Percentiles rank a stretch among this genome's conserved stretches.
phyloP scores from a whole-genome alignment of 2,797 vertebrate genomes.

The Sebastes reedi region DNA sequence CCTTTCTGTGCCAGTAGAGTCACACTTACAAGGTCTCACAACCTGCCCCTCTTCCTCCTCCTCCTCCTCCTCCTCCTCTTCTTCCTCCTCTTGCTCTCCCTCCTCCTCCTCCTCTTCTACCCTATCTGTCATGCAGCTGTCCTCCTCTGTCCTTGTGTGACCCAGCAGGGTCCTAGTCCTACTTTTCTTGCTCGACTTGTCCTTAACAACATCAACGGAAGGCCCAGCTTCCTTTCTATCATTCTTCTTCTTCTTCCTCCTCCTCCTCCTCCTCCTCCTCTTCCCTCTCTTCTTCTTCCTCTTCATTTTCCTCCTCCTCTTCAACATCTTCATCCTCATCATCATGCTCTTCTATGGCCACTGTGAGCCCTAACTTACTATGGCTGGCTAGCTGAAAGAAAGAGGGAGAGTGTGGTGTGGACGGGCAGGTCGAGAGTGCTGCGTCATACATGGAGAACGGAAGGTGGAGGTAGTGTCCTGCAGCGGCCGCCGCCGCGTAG shows the following conservation, averaged over 20 bases:
- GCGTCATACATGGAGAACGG: slow-evolving; percentile 88
- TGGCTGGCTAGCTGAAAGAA: slow-evolving; percentile 72
- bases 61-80: slow-evolving; percentile 43
- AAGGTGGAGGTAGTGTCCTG: slow-evolving; percentile 90
- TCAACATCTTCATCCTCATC: slow-evolving; percentile 64
- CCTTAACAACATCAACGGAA: slow-evolving; percentile 30
- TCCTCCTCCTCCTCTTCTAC: slow-evolving; percentile 48
- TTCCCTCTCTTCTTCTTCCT: slow-evolving; percentile 15
- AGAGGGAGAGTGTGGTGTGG: slow-evolving; percentile 78
- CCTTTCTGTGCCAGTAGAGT: slow-evolving; percentile 72
- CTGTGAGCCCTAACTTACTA: slow-evolving; percentile 63
- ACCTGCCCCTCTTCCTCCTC: slow-evolving; percentile 55
- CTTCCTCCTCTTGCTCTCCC: slow-evolving; percentile 26
- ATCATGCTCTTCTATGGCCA: slow-evolving; percentile 50
- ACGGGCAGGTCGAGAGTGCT: slow-evolving; percentile 80
- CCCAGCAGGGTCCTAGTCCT: slow-evolving; percentile 57
- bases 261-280: slow-evolving; percentile 20
- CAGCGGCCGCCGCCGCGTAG: slow-evolving; percentile 79
- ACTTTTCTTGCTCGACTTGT: slow-evolving; percentile 52
- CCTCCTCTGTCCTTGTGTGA: slow-evolving; percentile 55
- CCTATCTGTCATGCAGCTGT: slow-evolving; percentile 39
- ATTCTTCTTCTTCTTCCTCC: slow-evolving; percentile 55
- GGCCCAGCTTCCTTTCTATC: slow-evolving; percentile 55
- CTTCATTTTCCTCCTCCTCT: slow-evolving; percentile 56
- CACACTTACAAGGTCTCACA: slow-evolving; percentile 63